phyloP scores from a whole-genome alignment of 2,888 invertebrate species.

The Helobdella robusta region DNA sequence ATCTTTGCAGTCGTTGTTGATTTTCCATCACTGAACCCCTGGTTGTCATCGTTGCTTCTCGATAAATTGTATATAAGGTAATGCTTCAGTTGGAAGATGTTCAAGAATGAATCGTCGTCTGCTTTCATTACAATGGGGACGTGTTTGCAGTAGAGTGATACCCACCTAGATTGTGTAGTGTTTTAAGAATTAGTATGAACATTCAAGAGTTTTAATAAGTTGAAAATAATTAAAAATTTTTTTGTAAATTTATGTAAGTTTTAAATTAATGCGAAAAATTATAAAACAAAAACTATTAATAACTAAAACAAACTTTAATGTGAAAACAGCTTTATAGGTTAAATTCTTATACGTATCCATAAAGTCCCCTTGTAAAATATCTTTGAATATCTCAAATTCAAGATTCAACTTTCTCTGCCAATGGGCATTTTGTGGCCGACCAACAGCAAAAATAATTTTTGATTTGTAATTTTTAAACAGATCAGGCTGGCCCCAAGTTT shows the following conservation, averaged over 20 bases:
- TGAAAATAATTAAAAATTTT: background rate
- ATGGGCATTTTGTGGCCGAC: background rate
- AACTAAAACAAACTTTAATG: slow-evolving; percentile 38
- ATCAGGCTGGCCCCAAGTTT: slow-evolving; percentile 11
- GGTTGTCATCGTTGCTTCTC: too few species aligned
- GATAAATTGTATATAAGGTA: background rate
- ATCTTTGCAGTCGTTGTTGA: background rate
- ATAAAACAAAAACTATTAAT: background rate
- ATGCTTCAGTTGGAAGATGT: slow-evolving; percentile 22
- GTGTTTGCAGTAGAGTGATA: slow-evolving; percentile 9
- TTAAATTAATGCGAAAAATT: background rate
- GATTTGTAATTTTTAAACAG: slow-evolving; percentile 10
- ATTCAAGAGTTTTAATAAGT: background rate
- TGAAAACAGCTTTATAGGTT: slow-evolving; percentile 50
- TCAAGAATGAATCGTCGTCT: slow-evolving; percentile 23
- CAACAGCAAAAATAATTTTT: slow-evolving; percentile 16
- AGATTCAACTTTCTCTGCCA: slow-evolving; percentile 11
- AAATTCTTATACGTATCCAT: slow-evolving; percentile 50
- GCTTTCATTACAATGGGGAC: slow-evolving; percentile 20
- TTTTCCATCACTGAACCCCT: background rate
- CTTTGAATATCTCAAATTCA: slow-evolving; percentile 41
- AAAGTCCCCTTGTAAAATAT: slow-evolving; percentile 46
- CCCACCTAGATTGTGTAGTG: slow-evolving; percentile 12
- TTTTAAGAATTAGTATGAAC: background rate
- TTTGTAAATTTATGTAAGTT: background rate